Conservation (phyloP, 2,888 invertebrate genomes). For the Nebria salina region DNA sequence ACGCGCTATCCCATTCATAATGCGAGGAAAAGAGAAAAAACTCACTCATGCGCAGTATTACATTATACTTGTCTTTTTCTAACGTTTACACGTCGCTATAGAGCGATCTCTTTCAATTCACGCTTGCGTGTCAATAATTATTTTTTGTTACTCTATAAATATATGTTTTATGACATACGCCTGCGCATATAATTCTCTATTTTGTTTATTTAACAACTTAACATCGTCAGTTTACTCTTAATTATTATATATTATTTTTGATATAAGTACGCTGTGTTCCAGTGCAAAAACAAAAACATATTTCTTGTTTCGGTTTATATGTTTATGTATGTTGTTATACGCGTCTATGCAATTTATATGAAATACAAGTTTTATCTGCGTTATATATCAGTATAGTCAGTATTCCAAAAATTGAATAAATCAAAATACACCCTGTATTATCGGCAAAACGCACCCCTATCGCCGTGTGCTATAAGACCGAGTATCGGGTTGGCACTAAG, state of each 20-base stretch:
- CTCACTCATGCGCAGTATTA: not conserved
- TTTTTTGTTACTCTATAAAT: no score
- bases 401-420: conserved; percentile 60
- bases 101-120: no score
- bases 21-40: not conserved
- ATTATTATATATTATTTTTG: no score
- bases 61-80: not conserved
- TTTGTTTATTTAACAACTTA: no score
- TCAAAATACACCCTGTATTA: conserved; percentile 51
- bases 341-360: conserved; percentile 47
- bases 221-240: no score
- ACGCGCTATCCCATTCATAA: not conserved
- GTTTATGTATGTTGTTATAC: not conserved
- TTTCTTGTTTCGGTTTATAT: not conserved
- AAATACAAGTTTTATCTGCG: conserved; percentile 56
- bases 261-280: no score
- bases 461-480: conserved; percentile 43
- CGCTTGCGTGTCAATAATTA: no score
- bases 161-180: no score
- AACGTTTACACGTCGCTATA: not conserved
- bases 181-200: no score
- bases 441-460: conserved; percentile 34
- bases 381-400: conserved; percentile 57
- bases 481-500: conserved; percentile 40
- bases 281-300: no score